A percentile compares a stretch with the other conserved stretches of the same genome.
These are phyloP conservation scores for Babyrousa celebensis DNA, from an alignment of 2,797 vertebrate genomes.

Conservation along the genomic window DNA sequence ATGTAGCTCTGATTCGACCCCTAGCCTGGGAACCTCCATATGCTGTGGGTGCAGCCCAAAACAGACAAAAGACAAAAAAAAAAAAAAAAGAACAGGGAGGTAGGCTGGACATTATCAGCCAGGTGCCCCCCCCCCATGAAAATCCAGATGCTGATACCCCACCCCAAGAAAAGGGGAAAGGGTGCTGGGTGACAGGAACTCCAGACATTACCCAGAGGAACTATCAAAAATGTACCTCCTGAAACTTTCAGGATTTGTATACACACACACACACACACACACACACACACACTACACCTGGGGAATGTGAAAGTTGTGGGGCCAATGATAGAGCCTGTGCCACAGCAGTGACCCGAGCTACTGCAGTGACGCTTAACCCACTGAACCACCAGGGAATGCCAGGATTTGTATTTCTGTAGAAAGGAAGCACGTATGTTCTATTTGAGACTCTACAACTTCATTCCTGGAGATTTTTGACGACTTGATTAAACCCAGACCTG, in stretches of 20 bases:
- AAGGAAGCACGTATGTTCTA: background rate
- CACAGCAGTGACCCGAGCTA: too few relatives aligned
- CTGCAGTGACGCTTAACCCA: too few relatives aligned
- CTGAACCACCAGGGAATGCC: too few relatives aligned
- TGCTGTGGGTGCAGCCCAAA: too few relatives aligned
- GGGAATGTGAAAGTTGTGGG: too few relatives aligned
- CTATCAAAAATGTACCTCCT: background rate
- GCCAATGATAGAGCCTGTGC: too few relatives aligned
- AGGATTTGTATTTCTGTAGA: background rate
- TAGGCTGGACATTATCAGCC: background rate
- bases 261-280: too few relatives aligned
- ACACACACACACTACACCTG: too few relatives aligned
- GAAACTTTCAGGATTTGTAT: background rate
- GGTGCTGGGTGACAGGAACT: background rate
- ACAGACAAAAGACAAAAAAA: too few relatives aligned
- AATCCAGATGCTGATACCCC: background rate
- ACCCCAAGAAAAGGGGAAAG: background rate
- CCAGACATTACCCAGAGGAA: background rate
- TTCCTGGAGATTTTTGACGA: constrained; percentile 11
- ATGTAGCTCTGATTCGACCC: too few relatives aligned
- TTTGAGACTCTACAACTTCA: background rate
- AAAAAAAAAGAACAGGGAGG: background rate
- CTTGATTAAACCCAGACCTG: background rate
- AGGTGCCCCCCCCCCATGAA: background rate
- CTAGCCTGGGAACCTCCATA: too few relatives aligned